Evolutionary conservation across 2,113 vertebrate genomes (phyloP).

Genomic region (Hyla sarda): DNA sequence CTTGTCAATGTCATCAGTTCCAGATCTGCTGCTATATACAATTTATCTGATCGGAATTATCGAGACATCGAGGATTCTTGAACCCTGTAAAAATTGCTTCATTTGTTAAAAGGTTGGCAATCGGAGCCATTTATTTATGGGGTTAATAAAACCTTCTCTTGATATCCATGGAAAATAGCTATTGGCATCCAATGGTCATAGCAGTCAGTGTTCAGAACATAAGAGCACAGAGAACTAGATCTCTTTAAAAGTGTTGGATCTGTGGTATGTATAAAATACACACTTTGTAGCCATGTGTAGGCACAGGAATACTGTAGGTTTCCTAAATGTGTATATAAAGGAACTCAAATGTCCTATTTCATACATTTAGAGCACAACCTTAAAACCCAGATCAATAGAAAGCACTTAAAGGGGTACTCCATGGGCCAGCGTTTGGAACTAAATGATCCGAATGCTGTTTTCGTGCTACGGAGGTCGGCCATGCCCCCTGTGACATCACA

Average conservation of each 20-base stretch:
- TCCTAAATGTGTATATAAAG: not conserved
- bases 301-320: not conserved
- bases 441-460: too few species aligned
- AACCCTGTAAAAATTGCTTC: slow-evolving; percentile 37
- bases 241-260: not conserved
- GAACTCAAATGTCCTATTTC: not conserved
- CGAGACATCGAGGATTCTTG: slow-evolving; percentile 20
- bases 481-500: too few species aligned
- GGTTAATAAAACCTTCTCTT: not conserved
- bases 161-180: not conserved
- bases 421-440: too few species aligned
- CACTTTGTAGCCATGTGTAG: not conserved
- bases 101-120: not conserved
- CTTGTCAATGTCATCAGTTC: not conserved
- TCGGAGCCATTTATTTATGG: not conserved
- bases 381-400: too few species aligned
- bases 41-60: slow-evolving; percentile 22
- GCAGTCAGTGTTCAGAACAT: not conserved
- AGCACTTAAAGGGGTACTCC: too few species aligned
- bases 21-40: not conserved
- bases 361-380: too few species aligned
- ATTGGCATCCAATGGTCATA: not conserved
- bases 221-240: not conserved
- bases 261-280: not conserved
- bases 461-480: too few species aligned